Base-by-base conservation (phyloP, 1,140 invertebrate species). In the Drosophila punjabiensis region DNA sequence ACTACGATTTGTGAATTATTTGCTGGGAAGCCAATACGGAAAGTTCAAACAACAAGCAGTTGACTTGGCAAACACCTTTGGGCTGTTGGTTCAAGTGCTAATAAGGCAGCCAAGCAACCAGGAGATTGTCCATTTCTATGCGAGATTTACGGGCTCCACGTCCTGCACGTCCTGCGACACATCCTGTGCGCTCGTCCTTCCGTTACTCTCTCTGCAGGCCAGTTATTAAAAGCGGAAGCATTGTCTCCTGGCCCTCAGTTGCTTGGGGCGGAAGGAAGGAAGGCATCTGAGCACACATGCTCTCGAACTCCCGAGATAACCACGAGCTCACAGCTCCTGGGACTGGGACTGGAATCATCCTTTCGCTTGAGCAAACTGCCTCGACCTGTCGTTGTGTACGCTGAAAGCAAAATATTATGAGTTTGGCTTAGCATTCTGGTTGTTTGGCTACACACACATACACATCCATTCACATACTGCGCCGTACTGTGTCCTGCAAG, bases 171-270 rank as follows among this genome's bases (percentile, higher is more conserved):
- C 74, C 84, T 67, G 45, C 45, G 48, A 55, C 73, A 32, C 69
- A 43, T 56, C 43, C 35, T 74, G 70, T 37, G 37, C 11, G 20
- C 35, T 35, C 55, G 13, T 68, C 35, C 48, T 48, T 61, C 37
- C 47, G 52, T 41, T 41, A 13, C 55, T 50, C 50, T 41, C 35
- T 18, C 32, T 14, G 58, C 52, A 30, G 59, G 50, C 70, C 61
- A 64, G 69, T 89, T 88, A 85, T 88, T 88, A 89, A 81, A 73
- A 73, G 52, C 81, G 82, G 79, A 82, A 89, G 61, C 61, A 60
- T 84, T 82, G 85, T 85, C 65, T 77, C 45, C 56, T 52, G 53
- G 18, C 35, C 62, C 28, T 24, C 48, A 24, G 37, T 33, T 53
- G 50, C 18, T 24, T 41, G 33, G 18, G 16, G 6, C 56, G 63